Evolutionary conservation across 2,113 vertebrate genomes (phyloP).

Genomic region (Ictalurus furcatus): DNA sequence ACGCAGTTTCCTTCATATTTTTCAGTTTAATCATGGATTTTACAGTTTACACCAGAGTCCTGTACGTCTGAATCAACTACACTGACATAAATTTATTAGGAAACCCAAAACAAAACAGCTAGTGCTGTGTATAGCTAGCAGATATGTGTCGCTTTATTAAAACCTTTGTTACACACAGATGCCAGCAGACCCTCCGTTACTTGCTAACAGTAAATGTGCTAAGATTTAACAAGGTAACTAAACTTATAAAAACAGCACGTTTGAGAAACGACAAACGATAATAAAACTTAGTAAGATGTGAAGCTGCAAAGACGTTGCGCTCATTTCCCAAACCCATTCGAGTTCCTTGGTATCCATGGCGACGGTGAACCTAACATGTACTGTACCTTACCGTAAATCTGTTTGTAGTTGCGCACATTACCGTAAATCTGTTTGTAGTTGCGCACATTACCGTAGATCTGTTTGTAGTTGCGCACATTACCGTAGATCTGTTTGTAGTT

Average conservation of each 20-base stretch:
- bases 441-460: too few relatives aligned
- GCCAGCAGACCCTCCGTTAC: background rate
- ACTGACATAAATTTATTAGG: background rate
- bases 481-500: background rate
- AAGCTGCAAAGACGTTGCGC: background rate
- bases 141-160: background rate
- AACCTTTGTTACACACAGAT: background rate
- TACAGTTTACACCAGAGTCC: background rate
- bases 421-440: conserved; percentile 7
- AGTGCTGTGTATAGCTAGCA: background rate
- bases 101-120: background rate
- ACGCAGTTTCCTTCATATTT: conserved; percentile 53
- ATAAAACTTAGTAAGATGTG: background rate
- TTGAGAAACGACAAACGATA: background rate
- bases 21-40: background rate
- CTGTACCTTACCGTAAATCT: too few relatives aligned
- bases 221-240: background rate
- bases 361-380: conserved; percentile 46
- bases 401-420: too few relatives aligned
- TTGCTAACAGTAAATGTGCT: background rate
- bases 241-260: too few relatives aligned
- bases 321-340: background rate
- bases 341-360: conserved; percentile 48
- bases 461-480: too few relatives aligned
- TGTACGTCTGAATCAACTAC: background rate